Percentiles rank a stretch among this genome's conserved stretches.
Evolutionary conservation across 2,888 invertebrate species (phyloP).

Genomic region (Hyalella azteca): DNA sequence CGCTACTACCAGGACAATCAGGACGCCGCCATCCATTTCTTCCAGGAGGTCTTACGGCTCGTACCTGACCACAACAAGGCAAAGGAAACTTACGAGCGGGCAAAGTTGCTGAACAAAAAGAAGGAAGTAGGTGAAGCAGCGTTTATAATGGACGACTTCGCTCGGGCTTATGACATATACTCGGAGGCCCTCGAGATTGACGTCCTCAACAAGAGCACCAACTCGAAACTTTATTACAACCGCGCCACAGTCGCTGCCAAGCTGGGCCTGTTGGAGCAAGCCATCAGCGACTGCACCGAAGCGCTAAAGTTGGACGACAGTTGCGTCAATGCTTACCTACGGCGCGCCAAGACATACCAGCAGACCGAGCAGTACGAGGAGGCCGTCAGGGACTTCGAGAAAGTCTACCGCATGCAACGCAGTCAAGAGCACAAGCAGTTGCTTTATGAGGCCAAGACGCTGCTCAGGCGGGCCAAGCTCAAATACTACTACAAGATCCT

Average conservation of each 20-base stretch:
- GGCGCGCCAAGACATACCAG: conserved; percentile 85
- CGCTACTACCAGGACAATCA: conserved; percentile 89
- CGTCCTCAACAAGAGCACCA: conserved; percentile 81
- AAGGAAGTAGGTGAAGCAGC: conserved; percentile 92
- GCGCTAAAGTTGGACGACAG: conserved; percentile 84
- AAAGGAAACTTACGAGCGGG: conserved; percentile 83
- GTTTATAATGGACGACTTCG: conserved; percentile 79
- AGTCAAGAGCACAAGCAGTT: conserved; percentile 75
- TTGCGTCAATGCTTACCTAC: conserved; percentile 85
- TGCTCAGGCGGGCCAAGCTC: conserved; percentile 86
- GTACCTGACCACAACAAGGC: conserved; percentile 92
- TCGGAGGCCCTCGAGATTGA: conserved; percentile 86
- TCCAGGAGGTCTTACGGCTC: conserved; percentile 86
- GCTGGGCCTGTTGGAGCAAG: conserved; percentile 78
- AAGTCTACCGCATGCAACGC: conserved; percentile 64
- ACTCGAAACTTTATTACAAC: conserved; percentile 90
- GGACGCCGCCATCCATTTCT: conserved; percentile 90
- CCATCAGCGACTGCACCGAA: conserved; percentile 81
- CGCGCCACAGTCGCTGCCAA: conserved; percentile 82
- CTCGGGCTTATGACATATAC: conserved; percentile 82
- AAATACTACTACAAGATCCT: conserved; percentile 97
- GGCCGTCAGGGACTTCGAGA: conserved; percentile 89
- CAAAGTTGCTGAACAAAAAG: conserved; percentile 82
- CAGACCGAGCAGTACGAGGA: conserved; percentile 85
- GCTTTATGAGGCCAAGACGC: conserved; percentile 84